These are phyloP conservation scores for human (Homo sapiens) DNA, from an alignment of 2,113 vertebrate genomes.

Conservation along the genomic window DNA sequence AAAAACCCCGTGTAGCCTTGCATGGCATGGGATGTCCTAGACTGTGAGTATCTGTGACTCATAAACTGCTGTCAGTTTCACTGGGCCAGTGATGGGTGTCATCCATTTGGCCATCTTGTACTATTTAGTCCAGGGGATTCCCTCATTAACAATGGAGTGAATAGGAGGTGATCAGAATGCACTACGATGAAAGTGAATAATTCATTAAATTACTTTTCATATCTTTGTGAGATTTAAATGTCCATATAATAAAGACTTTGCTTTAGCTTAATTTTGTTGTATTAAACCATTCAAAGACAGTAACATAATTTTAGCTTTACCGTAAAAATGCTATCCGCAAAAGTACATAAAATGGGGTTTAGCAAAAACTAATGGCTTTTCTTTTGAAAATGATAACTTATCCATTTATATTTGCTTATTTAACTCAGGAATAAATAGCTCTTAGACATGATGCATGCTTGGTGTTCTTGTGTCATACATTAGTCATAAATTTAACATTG, in stretches of 20 bases:
- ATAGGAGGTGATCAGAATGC: background rate
- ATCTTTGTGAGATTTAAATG: background rate
- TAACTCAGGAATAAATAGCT: background rate
- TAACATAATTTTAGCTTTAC: background rate
- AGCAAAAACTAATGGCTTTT: background rate
- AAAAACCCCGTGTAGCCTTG: background rate
- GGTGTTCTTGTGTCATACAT: background rate
- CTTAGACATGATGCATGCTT: background rate
- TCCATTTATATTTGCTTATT: background rate
- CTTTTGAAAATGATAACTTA: background rate
- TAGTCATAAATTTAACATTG: background rate
- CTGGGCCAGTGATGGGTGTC: background rate
- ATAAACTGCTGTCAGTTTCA: background rate
- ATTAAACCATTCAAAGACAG: background rate
- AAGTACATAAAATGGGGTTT: background rate
- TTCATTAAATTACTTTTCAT: background rate
- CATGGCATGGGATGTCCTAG: background rate
- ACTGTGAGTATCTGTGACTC: background rate
- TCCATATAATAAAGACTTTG: background rate
- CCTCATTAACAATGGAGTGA: background rate
- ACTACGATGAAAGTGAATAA: background rate
- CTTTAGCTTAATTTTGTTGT: background rate
- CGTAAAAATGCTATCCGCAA: background rate
- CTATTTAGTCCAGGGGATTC: background rate
- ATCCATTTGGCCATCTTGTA: too few relatives aligned